Evolutionary conservation across 2,888 invertebrate species (phyloP), one percentile per base, ranked within the genome.

Genomic region (Acanthosoma haemorrhoidale): DNA sequence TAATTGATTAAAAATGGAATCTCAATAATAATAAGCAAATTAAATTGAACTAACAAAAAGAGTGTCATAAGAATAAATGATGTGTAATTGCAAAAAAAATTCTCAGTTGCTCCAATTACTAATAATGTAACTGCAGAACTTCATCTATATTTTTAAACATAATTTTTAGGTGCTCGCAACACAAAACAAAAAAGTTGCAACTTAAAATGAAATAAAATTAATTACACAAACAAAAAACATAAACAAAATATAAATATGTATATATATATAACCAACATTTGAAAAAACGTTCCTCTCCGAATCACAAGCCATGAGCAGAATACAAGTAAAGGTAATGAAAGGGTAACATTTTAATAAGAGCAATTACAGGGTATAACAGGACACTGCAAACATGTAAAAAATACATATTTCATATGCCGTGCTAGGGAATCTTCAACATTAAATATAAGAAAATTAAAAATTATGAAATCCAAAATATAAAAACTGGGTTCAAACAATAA

Each of bases 251-350:
- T 5, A 29, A 51, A 51, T 51, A 25, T 51, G 25, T 41, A 21
- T n/a, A 43, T 43, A 21, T 21, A 21, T 43, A 43, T 21, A 13
- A 21, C 21, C 51, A 21, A 43, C 43, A 25, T 51, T 51, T 51
- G 51, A 51, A 51, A 51, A 51, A 51, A 51, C 51, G 51, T 51
- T 51, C 51, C 51, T 51, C 51, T 51, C 29, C 29, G 13, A n/a
- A 51, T 25, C 51, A 51, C 51, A 51, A 51, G 51, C 51, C 51
- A 51, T 51, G 18, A 51, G 25, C 51, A 51, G 21, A 51, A 25
- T n/a, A 51, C 51, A 51, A 51, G 25, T 51, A 51, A 25, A 51
- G 51, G 51, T 51, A 51, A 51, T 51, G 13, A 13, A 51, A 25
- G 29, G 51, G 51, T 25, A 21, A 51, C 25, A 51, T 51, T 51